Evolutionary conservation across 92 coral and sea anemone genomes (phyloP), one percentile per base, ranked within the genome.

Genomic region (Plumapathes pennacea): DNA sequence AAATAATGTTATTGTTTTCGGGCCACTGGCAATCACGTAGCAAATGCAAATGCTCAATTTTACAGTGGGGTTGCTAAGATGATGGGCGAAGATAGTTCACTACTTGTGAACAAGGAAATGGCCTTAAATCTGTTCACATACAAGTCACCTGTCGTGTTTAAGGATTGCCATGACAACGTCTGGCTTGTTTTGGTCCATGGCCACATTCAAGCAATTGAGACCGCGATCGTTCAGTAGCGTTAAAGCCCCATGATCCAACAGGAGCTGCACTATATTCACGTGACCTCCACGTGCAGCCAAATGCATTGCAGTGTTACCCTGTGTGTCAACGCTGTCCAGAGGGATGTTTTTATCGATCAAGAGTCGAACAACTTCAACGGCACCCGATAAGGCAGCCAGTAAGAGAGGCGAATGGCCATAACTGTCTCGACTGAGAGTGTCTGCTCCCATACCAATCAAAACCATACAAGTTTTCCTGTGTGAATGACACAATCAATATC

Each of bases 301-400:
- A 10, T 83, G 85, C 36, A 86, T 59, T 10, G 95, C 85, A 0
- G 95, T 82, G 43, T 82, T 82, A 8, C 89, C 89, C 4, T 47
- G 50, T 9, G 24, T 44, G 60, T 86, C 95, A n/a, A 31, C 62
- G 32, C 79, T 79, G 17, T 70, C 69, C 3, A 56, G 37, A 46
- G 68, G 51, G 24, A 78, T 84, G 15, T 64, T 59, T 11, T 36
- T 20, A 15, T 82, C 84, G 4, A 62, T 63, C 25, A 85, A 69
- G 45, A 62, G 69, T 41, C 61, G 58, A 36, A 85, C 62, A 21
- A 82, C n/a, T 0, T 29, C 46, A 32, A 58, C 47, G 57, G 74
- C 57, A 30, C 89, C 95, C 13, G 66, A 58, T 43, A 38, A 55
- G n/a, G 84, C 62, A 1, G 95, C 84, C 43, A 60, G 72, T 49